Percentiles rank a stretch among this genome's conserved stretches.
phyloP scores from a whole-genome alignment of 2,113 vertebrate species.

The Zosterops lateralis region DNA sequence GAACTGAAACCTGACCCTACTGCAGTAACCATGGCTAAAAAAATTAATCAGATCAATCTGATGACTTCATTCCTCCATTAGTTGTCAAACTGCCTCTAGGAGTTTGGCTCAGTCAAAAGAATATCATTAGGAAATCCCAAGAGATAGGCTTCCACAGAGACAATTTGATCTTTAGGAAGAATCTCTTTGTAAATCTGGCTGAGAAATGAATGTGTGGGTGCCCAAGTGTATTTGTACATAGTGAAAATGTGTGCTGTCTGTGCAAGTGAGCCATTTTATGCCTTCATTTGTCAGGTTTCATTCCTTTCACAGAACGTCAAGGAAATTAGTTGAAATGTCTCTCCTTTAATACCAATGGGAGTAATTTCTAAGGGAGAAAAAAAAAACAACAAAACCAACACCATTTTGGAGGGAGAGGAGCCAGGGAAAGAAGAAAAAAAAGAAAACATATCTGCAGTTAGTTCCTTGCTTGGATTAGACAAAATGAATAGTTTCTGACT shows the following conservation, averaged over 20 bases:
- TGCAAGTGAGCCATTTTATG: not conserved
- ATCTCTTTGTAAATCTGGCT: slow-evolving; percentile 1
- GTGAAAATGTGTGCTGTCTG: slow-evolving; percentile 17
- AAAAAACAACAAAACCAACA: not conserved
- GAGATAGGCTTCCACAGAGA: not conserved
- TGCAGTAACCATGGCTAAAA: not conserved
- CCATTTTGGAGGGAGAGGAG: not conserved
- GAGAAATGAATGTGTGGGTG: slow-evolving; percentile 30
- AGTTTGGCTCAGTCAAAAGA: not conserved
- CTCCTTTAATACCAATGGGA: not conserved
- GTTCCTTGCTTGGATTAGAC: not conserved
- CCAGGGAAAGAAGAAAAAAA: not conserved
- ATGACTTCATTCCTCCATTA: slow-evolving; percentile 28
- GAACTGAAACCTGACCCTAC: not conserved
- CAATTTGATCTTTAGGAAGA: slow-evolving; percentile 35
- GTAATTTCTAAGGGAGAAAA: not conserved
- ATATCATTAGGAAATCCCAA: slow-evolving; percentile 23
- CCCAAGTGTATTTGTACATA: not conserved
- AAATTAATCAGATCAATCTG: not conserved
- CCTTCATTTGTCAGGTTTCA: not conserved
- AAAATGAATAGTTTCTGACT: not conserved
- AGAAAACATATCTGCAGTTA: not conserved
- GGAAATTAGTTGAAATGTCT: not conserved
- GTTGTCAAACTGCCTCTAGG: slow-evolving; percentile 39
- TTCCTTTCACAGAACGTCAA: not conserved